A percentile compares a stretch with the other conserved stretches of the same genome.
phyloP scores from a whole-genome alignment of 2,113 vertebrate genomes.

The Lathamus discolor region DNA sequence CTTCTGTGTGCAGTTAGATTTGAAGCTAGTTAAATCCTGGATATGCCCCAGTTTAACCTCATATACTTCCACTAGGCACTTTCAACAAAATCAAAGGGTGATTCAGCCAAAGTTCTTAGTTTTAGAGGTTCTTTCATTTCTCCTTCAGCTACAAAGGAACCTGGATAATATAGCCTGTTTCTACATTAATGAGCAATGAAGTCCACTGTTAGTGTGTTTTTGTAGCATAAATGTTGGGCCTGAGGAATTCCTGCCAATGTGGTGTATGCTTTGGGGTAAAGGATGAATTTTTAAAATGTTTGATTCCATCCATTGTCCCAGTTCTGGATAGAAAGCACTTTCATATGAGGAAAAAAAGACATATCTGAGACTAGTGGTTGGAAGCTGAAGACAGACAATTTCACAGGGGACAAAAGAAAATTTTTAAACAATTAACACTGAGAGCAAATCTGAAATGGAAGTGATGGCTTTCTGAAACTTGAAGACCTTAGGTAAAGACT shows the following conservation, averaged over 20 bases:
- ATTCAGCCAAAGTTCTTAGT: not conserved
- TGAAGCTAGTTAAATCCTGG: not conserved
- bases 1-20: not conserved
- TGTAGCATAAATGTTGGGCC: fast-evolving
- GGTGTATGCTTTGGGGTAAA: not conserved
- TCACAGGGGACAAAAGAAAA: not conserved
- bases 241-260: fast-evolving
- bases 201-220: not conserved
- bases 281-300: not conserved
- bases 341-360: not conserved
- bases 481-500: not conserved
- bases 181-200: not conserved
- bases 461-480: not conserved
- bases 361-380: not conserved
- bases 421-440: not conserved
- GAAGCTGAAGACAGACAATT: not conserved
- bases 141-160: not conserved
- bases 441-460: not conserved
- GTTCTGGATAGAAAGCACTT: not conserved
- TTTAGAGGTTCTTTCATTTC: not conserved
- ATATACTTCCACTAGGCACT: not conserved
- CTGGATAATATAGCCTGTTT: fast-evolving
- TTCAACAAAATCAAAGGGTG: not conserved
- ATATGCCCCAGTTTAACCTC: not conserved
- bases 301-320: not conserved